Evolutionary conservation across 2,113 vertebrate genomes (phyloP).

Genomic region (Nothoprocta perdicaria): DNA sequence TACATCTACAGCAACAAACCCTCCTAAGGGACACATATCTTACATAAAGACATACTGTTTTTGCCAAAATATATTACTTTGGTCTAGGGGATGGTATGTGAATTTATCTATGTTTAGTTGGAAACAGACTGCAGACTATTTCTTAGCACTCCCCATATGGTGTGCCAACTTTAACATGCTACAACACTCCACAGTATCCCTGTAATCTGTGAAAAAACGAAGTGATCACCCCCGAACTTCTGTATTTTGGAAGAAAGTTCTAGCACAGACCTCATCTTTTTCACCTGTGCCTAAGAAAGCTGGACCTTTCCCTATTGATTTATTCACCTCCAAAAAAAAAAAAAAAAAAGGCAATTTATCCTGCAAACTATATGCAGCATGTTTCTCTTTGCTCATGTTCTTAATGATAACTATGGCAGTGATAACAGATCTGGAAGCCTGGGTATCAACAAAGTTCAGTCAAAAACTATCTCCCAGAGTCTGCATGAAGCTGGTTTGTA

Average conservation of each 20-base stretch:
- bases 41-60: not conserved
- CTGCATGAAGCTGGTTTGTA: not conserved
- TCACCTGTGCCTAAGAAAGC: not conserved
- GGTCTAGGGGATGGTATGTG: not conserved
- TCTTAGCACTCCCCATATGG: accelerated
- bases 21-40: not conserved
- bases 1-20: not conserved
- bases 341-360: no score
- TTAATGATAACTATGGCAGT: not conserved
- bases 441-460: not conserved
- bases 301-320: not conserved
- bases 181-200: accelerated
- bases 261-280: not conserved
- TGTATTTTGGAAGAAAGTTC: not conserved
- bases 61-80: not conserved
- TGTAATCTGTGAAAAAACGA: not conserved
- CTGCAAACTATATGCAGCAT: not conserved
- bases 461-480: not conserved
- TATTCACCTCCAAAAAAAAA: not conserved
- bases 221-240: not conserved
- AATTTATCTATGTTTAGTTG: not conserved
- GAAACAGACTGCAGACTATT: not conserved
- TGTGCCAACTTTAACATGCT: no score
- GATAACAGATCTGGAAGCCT: not conserved
- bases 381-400: not conserved